Base-by-base conservation (phyloP, 2,797 vertebrate species). In the Sebastes cheni region DNA sequence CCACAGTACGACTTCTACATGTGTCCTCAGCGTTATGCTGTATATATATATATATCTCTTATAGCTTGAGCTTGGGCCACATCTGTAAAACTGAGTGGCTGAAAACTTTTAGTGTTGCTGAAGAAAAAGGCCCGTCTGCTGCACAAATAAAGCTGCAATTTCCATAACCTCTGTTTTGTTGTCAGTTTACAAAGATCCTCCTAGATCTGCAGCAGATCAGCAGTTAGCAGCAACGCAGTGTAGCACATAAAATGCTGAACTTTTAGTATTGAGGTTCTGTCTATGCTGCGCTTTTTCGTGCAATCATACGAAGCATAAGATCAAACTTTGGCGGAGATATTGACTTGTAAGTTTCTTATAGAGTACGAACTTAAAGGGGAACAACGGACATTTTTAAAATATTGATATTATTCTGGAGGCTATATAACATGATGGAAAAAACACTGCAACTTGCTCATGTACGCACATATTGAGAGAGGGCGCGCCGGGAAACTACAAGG, bases 111-210 rank as follows among this genome's bases (percentile, higher is more conserved):
- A 20, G 36, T 76, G 52, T 71, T 25, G 23, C 34, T 46, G 14
- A 36, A 42, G 27, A 69, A 69, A 69, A 56, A 25, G n/a, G 39
- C 61, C 30, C 0, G 10, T 66, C 59, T 56, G 59, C 60, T 68
- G 60, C 34, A 61, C n/a, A 73, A 65, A 79, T 69, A 60, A 74
- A 75, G 27, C 59, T 74, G 23, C 29, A 52, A 27, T 58, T 72
- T 69, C 58, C 10, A 39, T 32, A 2, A 64, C 5, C 72, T 70
- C 10, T 10, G 55, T 73, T 69, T 79, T 16, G 67, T 34, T 39
- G 20, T 16, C 14, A 46, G 32, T 73, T 77, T 34, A 67, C 32
- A 25, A 62, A 52, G 20, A 59, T 16, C 46, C 22, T 70, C 50
- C 70, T 1, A 23, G 11, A 69, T 73, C 25, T 78, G 64, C 23